phyloP scores from a whole-genome alignment of 2,888 invertebrate genomes.

The Blastobasis adustella region DNA sequence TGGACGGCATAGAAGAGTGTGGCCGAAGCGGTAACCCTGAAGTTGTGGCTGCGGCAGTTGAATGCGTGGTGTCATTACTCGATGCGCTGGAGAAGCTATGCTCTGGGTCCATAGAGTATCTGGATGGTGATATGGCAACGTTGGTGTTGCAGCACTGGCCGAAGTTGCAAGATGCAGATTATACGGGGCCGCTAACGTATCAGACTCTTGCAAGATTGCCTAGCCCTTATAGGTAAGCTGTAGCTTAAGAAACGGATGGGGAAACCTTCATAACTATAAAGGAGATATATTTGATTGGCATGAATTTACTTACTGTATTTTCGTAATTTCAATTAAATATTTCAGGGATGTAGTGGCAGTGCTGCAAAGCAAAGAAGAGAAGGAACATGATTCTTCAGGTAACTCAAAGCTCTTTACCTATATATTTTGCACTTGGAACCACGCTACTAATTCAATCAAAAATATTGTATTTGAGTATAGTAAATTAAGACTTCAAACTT shows the following conservation, averaged over 20 bases:
- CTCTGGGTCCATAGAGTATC: conserved; percentile 76
- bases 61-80: conserved; percentile 88
- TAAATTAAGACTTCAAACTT: too few species aligned
- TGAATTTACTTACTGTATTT: too few species aligned
- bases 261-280: too few species aligned
- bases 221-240: conserved; percentile 81
- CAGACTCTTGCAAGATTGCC: conserved; percentile 88
- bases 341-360: conserved; percentile 81
- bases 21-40: conserved; percentile 86
- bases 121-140: conserved; percentile 38
- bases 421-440: background rate
- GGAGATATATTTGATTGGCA: too few species aligned
- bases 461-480: too few species aligned
- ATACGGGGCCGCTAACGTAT: conserved; percentile 89
- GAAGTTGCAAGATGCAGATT: conserved; percentile 83
- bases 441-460: background rate
- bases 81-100: conserved; percentile 89
- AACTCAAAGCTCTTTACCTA: conserved; percentile 2
- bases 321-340: conserved; percentile 7
- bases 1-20: conserved; percentile 95
- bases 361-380: conserved; percentile 80
- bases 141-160: conserved; percentile 80
- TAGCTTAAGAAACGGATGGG: background rate
- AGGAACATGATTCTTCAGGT: conserved; percentile 68
- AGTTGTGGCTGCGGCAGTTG: conserved; percentile 85